These are phyloP conservation scores for Serinus canaria DNA, from an alignment of 2,113 vertebrate genomes.

Conservation along the genomic window DNA sequence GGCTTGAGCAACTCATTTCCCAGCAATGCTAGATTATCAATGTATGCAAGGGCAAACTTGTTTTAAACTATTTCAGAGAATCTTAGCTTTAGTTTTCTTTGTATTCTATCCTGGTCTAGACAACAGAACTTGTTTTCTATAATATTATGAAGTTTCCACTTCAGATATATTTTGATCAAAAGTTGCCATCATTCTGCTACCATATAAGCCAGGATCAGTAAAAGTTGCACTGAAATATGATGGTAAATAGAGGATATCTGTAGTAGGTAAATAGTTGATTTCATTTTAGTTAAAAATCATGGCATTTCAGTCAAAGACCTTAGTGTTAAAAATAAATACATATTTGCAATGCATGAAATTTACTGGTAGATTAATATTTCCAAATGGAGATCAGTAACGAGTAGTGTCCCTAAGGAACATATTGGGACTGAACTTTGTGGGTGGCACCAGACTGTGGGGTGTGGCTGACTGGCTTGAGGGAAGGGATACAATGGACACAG, in stretches of 20 bases:
- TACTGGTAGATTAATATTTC: not conserved
- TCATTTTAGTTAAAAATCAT: not conserved
- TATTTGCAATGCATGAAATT: not conserved
- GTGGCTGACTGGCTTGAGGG: accelerated
- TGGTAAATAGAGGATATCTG: not conserved
- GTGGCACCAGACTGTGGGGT: not conserved
- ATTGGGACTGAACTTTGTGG: not conserved
- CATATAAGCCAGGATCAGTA: not conserved
- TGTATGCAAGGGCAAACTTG: not conserved
- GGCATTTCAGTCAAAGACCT: not conserved
- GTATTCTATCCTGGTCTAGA: not conserved
- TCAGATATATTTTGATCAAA: not conserved
- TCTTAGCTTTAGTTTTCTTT: not conserved
- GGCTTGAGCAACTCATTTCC: not conserved
- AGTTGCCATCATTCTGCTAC: not conserved
- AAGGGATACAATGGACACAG: not conserved
- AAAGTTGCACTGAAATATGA: not conserved
- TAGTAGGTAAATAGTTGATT: not conserved
- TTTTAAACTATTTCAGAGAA: not conserved
- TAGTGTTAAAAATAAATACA: not conserved
- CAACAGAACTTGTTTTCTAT: not conserved
- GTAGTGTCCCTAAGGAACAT: not conserved
- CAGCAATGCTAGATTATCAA: not conserved
- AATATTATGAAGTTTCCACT: not conserved
- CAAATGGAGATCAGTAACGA: not conserved